Base-by-base conservation (phyloP, 2,888 invertebrate genomes). In the Pachycephus smyrnensis region DNA sequence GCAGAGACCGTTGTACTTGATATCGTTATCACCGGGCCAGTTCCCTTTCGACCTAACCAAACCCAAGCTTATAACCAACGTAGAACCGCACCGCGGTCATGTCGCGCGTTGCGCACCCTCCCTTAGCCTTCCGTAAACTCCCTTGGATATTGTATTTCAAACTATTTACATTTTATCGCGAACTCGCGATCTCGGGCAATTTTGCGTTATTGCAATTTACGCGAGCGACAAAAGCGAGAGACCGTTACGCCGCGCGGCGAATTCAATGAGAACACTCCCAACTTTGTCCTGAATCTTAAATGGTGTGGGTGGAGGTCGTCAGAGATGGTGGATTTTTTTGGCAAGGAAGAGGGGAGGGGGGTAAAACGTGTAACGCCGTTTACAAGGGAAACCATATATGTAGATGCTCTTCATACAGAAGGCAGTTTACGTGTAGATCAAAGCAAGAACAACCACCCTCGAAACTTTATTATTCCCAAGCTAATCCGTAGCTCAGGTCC, bases 401-500 rank as follows among this genome's bases (percentile, higher is more conserved):
- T 23, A 55, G 55, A 55, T 15, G 40, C 15, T 40, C 40, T 15
- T 15, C 6, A 1, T 40, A 15, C 15, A 1, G 55, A 55, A 55
- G 55, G 55, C 55, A 55, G 55, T 55, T 55, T 55, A 55, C 55
- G 71, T 31, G 32, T 31, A 71, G 71, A 71, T 71, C 71, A 71
- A 71, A 71, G 71, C 32, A 71, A 33, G 71, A 71, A 31, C 33
- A 71, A 12, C 71, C 71, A 75, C 74, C 73, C 74, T 33, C 74
- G 74, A 36, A 78, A 79, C 83, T 87, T 87, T 87, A 88, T 89
- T 90, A 90, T 89, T 89, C 89, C 77, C 76, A 68, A 84, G 84
- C 83, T 89, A 89, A 89, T 80, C 88, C 86, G 75, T 78, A 81
- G 82, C 82, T 81, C 71, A 85, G 80, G 82, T 83, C 84, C 86